Base-by-base conservation (phyloP, 2,888 invertebrate genomes). In the Julus scandinavius region DNA sequence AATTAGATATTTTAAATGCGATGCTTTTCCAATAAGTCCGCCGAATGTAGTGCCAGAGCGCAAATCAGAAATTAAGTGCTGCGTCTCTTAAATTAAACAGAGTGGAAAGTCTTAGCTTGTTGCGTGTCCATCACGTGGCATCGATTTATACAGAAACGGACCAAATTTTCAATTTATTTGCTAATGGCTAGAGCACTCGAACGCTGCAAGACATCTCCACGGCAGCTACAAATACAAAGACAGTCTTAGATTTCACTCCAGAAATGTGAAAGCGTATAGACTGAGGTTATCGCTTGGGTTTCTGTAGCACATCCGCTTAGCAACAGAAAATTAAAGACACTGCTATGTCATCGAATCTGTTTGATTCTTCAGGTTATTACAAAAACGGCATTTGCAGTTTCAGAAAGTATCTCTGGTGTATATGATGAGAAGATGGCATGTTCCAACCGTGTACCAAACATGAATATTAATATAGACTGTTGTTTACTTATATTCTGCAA, bases 1-100 rank as follows among this genome's bases (percentile, higher is more conserved):
- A 63, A 63, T 63, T 63, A 63, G 63, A 63, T 63, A 63, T 63
- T 63, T 63, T 63, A 63, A 63, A 63, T n/a, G 63, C n/a, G 63
- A 63, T 63, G 63, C 63, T 63, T 63, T 63, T n/a, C 63, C 17
- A 63, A 63, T 63, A 63, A 17, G n/a, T 63, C 63, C 17, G n/a
- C n/a, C 6, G n/a, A 63, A 63, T 63, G 63, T 17, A 63, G 63
- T n/a, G 63, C 6, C 1, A 17, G 63, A 6, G 63, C 17, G 63
- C 63, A 63, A 63, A 63, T 63, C 63, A 63, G 63, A 13, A 13
- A 63, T 63, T 63, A 63, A 63, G 63, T 63, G 63, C 63, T n/a
- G n/a, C n/a, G 63, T n/a, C 63, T 63, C 63, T 17, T 13, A 63
- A 63, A 63, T 63, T 63, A 63, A 63, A 63, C 63, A 63, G 63